Evolutionary conservation across 1,140 invertebrate genomes (phyloP).

Genomic region (Drosophila kanapiae): DNA sequence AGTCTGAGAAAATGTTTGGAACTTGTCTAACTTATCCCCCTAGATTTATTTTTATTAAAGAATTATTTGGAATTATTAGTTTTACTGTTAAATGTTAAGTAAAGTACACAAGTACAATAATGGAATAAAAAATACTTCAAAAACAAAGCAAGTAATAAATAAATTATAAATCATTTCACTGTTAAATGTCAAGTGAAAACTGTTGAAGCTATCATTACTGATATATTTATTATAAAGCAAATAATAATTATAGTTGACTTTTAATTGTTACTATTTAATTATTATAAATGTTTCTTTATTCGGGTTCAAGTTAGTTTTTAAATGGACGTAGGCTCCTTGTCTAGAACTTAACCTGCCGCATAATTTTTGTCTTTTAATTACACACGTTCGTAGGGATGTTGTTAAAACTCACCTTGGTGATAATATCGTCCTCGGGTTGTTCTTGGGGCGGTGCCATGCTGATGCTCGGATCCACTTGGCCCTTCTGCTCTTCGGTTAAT

Average conservation of each 20-base stretch:
- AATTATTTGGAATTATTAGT: too few species aligned
- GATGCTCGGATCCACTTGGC: slow-evolving; percentile 2
- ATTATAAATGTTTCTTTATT: neutral
- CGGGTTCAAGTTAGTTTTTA: too few species aligned
- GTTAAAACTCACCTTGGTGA: slow-evolving; percentile 61
- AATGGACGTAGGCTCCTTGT: neutral
- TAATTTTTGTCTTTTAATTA: slow-evolving; percentile 2
- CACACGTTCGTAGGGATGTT: neutral
- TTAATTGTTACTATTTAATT: neutral
- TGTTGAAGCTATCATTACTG: neutral
- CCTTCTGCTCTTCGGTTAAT: slow-evolving; percentile 28
- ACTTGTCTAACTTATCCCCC: neutral
- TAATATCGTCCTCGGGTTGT: slow-evolving; percentile 68
- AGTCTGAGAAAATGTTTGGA: neutral
- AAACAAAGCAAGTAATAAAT: neutral
- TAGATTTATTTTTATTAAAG: neutral
- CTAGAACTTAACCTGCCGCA: neutral
- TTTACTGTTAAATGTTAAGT: too few species aligned
- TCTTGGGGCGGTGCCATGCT: slow-evolving; percentile 66
- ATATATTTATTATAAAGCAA: too few species aligned
- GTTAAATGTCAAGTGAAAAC: neutral
- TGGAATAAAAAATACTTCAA: neutral
- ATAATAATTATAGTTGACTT: too few species aligned
- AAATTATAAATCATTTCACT: neutral
- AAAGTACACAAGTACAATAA: neutral